Evolutionary conservation across 2,888 invertebrate genomes (phyloP).

Genomic region (Imbricaverruca yamaguchii): DNA sequence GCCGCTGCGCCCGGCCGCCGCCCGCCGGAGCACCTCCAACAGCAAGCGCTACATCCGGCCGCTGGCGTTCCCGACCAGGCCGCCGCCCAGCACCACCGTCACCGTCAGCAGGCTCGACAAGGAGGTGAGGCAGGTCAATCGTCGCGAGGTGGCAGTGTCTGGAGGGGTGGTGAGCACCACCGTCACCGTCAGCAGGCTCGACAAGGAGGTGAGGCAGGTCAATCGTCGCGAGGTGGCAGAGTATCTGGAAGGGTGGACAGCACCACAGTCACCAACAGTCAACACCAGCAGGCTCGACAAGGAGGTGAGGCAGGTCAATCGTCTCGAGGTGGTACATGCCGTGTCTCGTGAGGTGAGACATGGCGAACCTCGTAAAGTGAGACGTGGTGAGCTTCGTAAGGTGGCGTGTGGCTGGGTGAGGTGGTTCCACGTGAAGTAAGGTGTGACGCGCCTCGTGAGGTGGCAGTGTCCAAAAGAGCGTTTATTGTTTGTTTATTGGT

Average conservation of each 20-base stretch:
- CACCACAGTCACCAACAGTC: background rate
- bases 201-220: background rate
- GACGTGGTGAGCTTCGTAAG: too few relatives aligned
- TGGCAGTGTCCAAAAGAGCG: too few relatives aligned
- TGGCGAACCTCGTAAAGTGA: too few relatives aligned
- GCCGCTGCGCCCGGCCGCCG: background rate
- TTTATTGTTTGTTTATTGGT: too few relatives aligned
- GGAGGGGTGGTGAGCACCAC: background rate
- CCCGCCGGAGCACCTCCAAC: background rate
- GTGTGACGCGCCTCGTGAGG: too few relatives aligned
- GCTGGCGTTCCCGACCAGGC: conserved; percentile 2
- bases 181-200: background rate
- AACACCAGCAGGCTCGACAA: background rate
- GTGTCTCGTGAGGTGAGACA: too few relatives aligned
- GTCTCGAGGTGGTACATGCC: too few relatives aligned
- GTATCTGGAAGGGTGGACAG: background rate
- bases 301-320: background rate
- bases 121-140: background rate
- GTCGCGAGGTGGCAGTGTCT: too few relatives aligned
- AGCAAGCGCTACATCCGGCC: conserved; percentile 19
- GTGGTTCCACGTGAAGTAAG: too few relatives aligned
- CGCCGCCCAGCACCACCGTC: background rate
- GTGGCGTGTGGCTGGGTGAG: too few relatives aligned
- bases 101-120: background rate
- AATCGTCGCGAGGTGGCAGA: too few relatives aligned